A percentile compares a stretch with the other conserved stretches of the same genome.
Evolutionary conservation across 2,888 invertebrate genomes (phyloP).

Genomic region (Himalopsyche kuldschensis): DNA sequence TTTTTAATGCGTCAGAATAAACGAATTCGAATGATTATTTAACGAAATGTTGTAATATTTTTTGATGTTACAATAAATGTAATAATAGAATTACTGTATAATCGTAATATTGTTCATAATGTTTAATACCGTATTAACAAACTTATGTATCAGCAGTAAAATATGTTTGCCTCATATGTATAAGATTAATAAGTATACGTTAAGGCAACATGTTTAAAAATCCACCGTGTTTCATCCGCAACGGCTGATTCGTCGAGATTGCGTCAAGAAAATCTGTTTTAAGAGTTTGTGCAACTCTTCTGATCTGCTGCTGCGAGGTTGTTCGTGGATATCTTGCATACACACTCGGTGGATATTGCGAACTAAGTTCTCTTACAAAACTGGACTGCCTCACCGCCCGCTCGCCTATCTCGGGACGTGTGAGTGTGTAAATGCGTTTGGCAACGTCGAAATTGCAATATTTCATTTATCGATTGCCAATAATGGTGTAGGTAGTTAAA

Average conservation of each 20-base stretch:
- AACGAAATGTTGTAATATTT: too few relatives aligned
- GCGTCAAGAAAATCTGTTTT: constrained; percentile 12
- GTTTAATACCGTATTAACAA: too few relatives aligned
- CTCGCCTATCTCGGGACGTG: constrained; percentile 15
- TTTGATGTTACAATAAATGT: too few relatives aligned
- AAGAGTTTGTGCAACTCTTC: constrained; percentile 11
- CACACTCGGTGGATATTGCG: not conserved
- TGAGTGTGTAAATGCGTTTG: constrained; percentile 8
- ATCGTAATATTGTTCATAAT: too few relatives aligned
- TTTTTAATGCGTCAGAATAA: not conserved
- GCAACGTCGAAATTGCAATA: constrained; percentile 16
- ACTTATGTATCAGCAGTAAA: too few relatives aligned
- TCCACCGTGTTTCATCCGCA: not conserved
- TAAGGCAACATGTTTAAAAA: too few relatives aligned
- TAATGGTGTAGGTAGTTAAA: not conserved
- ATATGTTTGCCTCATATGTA: not conserved
- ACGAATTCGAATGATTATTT: too few relatives aligned
- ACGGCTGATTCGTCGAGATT: not conserved
- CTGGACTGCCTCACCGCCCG: constrained; percentile 29
- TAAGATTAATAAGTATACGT: too few relatives aligned
- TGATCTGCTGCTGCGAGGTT: constrained; percentile 4
- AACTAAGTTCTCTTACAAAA: constrained; percentile 32
- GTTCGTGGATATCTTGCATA: constrained; percentile 21
- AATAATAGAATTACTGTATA: too few relatives aligned
- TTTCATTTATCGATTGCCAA: constrained; percentile 16